A percentile compares a stretch with the other conserved stretches of the same genome.
Conservation (phyloP, 2,113 vertebrate genomes). For the Perognathus longimembris region DNA sequence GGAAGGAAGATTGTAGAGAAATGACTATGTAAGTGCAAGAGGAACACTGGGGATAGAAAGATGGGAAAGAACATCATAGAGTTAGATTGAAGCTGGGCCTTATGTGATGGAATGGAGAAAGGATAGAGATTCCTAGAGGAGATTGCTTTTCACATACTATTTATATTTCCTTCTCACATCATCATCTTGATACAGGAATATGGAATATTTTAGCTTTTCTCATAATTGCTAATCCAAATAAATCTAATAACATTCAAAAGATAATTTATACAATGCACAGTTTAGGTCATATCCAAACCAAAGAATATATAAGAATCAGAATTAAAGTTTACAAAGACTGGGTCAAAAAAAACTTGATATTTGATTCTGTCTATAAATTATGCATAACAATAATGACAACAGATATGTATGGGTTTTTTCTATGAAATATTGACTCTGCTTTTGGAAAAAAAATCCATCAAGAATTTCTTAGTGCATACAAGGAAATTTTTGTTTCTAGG, state of each 20-base stretch:
- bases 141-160: not conserved
- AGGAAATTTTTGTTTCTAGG: conserved; percentile 45
- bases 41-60: not conserved
- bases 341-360: not conserved
- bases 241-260: conserved; percentile 16
- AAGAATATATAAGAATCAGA: not conserved
- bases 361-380: not conserved
- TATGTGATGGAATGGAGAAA: not conserved
- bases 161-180: conserved; percentile 21
- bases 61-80: not conserved
- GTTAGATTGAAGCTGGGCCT: too few relatives aligned
- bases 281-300: not conserved
- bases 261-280: not conserved
- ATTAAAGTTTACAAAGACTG: not conserved
- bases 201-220: conserved; percentile 41
- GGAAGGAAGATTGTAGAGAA: not conserved
- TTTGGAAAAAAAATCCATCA: conserved; percentile 47
- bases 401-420: not conserved
- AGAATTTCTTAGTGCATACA: conserved; percentile 48
- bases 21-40: not conserved
- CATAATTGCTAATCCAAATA: conserved; percentile 1
- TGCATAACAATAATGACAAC: not conserved
- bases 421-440: conserved; percentile 29
- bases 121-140: not conserved
- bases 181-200: conserved; percentile 31